Evolutionary conservation across 1,140 invertebrate genomes (phyloP), one percentile per base, ranked within the genome.

Genomic region (Pteromalus puparum): DNA sequence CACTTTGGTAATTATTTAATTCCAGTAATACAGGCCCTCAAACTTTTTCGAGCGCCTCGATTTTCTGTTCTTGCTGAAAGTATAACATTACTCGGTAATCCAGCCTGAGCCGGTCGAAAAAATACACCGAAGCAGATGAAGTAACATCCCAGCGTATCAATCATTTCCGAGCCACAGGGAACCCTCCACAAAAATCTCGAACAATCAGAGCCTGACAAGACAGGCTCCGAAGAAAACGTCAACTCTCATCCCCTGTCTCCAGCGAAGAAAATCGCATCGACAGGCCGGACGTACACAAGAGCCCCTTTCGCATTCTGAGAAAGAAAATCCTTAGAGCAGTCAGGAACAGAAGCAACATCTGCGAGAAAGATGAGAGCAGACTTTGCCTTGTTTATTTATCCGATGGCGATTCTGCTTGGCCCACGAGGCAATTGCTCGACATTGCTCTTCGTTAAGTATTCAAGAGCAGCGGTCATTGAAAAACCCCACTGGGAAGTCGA

Each of bases 401-500:
- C 21, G 10, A 26, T 30, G 24, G 67, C 9, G 67, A 70, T 74
- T 74, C 30, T 5, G 30, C 21, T n/a, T 48, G 68, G 74, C 74
- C n/a, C 34, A 38, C 18, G 28, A 42, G 34, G 21, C 78, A 80
- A 80, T 80, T 80, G 28, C 65, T 38, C 21, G 65, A 2, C 30
- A 46, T 79, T 67, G 76, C 78, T 42, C 30, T 48, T 70, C 79
- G 67, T 81, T 72, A 81, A 81, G 26, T 81, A 81, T 81, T 81
- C 42, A 81, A 72, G 26, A 72, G 68, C 24, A 21, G 2, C 9
- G 10, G 42, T 28, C 10, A 74, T 38, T 5, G 46, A 26, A 13
- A 13, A 34, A 26, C 12, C 67, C 24, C 46, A 13, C 42, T 15
- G 46, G 77, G 61, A 61, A 85, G 87, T 82, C 87, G 72, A 86